Evolutionary conservation across 2,113 vertebrate genomes (phyloP).

Genomic region (Archocentrus centrarchus): DNA sequence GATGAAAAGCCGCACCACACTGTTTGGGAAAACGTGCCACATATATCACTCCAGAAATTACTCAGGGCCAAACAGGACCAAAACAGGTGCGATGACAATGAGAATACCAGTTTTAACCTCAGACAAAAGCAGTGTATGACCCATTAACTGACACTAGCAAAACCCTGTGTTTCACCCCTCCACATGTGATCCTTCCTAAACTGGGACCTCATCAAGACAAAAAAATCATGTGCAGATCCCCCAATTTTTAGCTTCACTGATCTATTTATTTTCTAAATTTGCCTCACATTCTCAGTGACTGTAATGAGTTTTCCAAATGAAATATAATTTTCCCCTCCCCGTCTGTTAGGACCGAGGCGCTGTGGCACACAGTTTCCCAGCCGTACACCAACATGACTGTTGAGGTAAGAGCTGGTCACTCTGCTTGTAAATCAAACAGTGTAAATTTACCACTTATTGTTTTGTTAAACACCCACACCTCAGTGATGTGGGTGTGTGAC

Average conservation of each 20-base stretch:
- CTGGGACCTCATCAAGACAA: neutral
- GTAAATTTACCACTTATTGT: neutral
- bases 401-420: constrained; percentile 80
- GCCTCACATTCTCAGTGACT: too few relatives aligned
- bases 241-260: too few relatives aligned
- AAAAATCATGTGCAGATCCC: neutral
- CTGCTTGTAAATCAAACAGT: neutral
- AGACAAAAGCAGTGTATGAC: too few relatives aligned
- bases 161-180: neutral
- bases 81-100: neutral
- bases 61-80: neutral
- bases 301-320: neutral
- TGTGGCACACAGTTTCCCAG: constrained; percentile 88
- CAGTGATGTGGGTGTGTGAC: neutral
- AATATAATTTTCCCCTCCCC: neutral
- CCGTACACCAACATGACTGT: constrained; percentile 86
- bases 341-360: constrained; percentile 70
- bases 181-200: neutral
- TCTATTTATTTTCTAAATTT: too few relatives aligned
- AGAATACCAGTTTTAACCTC: too few relatives aligned
- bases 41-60: neutral
- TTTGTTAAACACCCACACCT: neutral
- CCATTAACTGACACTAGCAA: neutral
- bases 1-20: neutral
- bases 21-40: too few relatives aligned